Base-by-base conservation (phyloP, 2,888 invertebrate species). In the Tipula vernalis region DNA sequence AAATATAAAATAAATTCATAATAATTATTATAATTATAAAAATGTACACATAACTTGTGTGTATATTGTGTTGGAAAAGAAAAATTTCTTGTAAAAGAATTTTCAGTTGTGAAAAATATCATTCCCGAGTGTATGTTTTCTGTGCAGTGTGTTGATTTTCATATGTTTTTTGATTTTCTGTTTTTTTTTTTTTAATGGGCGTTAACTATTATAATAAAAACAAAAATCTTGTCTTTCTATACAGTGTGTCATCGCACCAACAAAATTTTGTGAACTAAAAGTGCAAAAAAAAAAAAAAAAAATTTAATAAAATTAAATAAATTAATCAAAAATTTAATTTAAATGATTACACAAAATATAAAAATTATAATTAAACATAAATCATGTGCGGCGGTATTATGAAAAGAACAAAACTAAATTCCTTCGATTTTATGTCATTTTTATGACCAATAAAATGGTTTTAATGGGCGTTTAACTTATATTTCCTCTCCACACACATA, bases 71-170 rank as follows among this genome's bases (percentile, higher is more conserved):
- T 18, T 2, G 28, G 71, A 71, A 71, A 71, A 71, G 71, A 71
- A 71, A n/a, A 71, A 28, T 71, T 71, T 71, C 71, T 71, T 28
- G 8, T 71, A 28, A 39, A 28, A 18, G 6, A 71, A 71, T 71
- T 28, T 71, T 71, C 28, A 71, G 28, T 28, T 28, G 71, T 71
- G 71, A 71, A 71, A 71, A 28, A 8, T 71, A 28, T 71, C 10
- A 71, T 71, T 71, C 71, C 28, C 28, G 71, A 71, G 18, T 28
- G 51, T 51, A 28, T 71, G 28, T 71, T 28, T n/a, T 71, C 71
- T 71, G 71, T 71, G 71, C 71, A 71, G 71, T 71, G 71, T 71
- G 71, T 71, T 71, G 71, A 71, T 71, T 71, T 71, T 71, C 71
- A 71, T 71, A 71, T 71, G 71, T 71, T 71, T n/a, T 57, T 51